phyloP scores from a whole-genome alignment of 1,140 invertebrate species.

The Pteromalus puparum region DNA sequence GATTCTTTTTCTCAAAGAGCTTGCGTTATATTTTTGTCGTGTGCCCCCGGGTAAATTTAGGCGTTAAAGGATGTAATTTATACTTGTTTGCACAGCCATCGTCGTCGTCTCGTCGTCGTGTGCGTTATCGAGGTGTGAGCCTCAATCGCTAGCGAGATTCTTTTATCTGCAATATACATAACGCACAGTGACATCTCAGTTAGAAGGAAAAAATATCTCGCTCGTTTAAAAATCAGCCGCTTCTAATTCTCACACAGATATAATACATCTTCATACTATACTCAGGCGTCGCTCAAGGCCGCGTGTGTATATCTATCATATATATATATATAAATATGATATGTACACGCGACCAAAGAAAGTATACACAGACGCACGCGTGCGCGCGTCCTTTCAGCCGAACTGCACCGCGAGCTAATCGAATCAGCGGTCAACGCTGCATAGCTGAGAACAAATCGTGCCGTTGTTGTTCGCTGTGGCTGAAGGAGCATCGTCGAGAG shows the following conservation, averaged over 20 bases:
- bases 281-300: background rate
- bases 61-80: background rate
- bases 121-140: no score
- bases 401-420: background rate
- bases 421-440: background rate
- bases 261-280: background rate
- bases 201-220: background rate
- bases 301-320: no score
- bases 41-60: background rate
- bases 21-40: conserved; percentile 7
- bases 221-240: conserved; percentile 7
- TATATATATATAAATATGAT: no score
- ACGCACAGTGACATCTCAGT: no score
- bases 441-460: conserved; percentile 15
- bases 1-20: conserved; percentile 12
- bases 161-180: no score
- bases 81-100: background rate
- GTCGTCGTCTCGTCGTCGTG: no score
- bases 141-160: no score
- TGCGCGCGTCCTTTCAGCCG: background rate
- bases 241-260: conserved; percentile 1
- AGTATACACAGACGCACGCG: background rate
- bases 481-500: background rate
- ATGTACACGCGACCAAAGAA: background rate
- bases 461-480: background rate